phyloP scores from a whole-genome alignment of 2,113 vertebrate species.

The Campylomormyrus numenius region DNA sequence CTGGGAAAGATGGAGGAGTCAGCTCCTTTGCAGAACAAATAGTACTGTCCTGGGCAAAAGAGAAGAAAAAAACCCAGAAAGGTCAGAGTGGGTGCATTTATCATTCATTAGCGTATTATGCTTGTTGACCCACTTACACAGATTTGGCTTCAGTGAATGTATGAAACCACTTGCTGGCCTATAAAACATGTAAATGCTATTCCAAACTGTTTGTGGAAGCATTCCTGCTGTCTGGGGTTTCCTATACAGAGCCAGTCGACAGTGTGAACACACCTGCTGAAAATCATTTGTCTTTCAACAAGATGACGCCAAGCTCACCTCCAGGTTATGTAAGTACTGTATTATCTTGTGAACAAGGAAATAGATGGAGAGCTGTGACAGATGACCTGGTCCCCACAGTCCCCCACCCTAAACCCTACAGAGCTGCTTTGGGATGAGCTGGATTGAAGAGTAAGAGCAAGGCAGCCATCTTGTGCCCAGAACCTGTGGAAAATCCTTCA shows the following conservation, averaged over 20 bases:
- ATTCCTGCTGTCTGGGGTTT: background rate
- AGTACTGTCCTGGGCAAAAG: conserved; percentile 70
- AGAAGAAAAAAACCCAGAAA: background rate
- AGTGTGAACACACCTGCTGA: background rate
- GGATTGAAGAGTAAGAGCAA: background rate
- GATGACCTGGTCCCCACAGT: background rate
- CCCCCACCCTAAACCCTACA: background rate
- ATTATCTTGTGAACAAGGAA: background rate
- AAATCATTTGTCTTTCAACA: background rate
- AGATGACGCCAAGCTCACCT: background rate
- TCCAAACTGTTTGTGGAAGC: background rate
- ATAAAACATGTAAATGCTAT: background rate
- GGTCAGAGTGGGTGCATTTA: background rate
- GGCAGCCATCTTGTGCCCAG: background rate
- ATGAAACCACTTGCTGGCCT: background rate
- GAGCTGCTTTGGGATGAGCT: background rate
- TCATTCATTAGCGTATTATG: conserved; percentile 19
- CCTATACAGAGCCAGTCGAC: background rate
- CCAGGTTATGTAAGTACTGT: background rate
- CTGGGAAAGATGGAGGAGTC: conserved; percentile 96
- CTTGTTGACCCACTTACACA: conserved; percentile 31
- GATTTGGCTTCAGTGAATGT: conserved; percentile 13
- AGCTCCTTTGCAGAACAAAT: conserved; percentile 93
- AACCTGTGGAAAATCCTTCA: background rate
- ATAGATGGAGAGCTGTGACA: background rate